A percentile compares a stretch with the other conserved stretches of the same genome.
These are phyloP conservation scores for Aphelinus atriplicis DNA, from an alignment of 1,140 invertebrate species.

Conservation along the genomic window DNA sequence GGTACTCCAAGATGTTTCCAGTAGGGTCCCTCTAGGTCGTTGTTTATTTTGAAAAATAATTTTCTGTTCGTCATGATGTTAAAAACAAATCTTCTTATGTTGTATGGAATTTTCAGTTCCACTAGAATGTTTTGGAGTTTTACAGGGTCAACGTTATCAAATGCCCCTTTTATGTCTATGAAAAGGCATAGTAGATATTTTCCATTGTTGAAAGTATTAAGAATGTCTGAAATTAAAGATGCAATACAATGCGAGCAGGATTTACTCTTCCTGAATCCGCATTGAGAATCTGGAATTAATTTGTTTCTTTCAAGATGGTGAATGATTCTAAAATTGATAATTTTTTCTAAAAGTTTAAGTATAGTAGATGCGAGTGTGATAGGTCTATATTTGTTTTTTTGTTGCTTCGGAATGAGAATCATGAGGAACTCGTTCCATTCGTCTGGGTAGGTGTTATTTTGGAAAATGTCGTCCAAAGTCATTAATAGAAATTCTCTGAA, in stretches of 20 bases:
- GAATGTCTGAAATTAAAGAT: constrained; percentile 2
- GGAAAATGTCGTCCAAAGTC: neutral
- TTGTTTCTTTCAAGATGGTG: constrained; percentile 16
- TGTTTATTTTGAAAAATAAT: neutral
- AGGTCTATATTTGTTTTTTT: constrained; percentile 17
- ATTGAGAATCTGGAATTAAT: constrained; percentile 1
- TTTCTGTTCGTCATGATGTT: constrained; percentile 21
- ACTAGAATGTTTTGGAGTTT: constrained; percentile 10
- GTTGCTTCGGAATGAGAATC: constrained; percentile 28
- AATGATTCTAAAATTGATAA: constrained; percentile 11
- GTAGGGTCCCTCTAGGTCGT: neutral
- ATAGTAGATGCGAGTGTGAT: constrained; percentile 34
- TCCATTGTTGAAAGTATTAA: neutral
- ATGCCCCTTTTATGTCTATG: constrained; percentile 35
- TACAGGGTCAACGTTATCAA: constrained; percentile 22
- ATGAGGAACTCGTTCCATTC: constrained; percentile 23
- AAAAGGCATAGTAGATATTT: constrained; percentile 7
- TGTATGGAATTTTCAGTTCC: constrained; percentile 6
- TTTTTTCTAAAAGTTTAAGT: constrained; percentile 22
- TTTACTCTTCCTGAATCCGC: constrained; percentile 32
- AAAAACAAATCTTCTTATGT: constrained; percentile 18
- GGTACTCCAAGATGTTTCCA: constrained; percentile 27
- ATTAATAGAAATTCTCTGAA: neutral
- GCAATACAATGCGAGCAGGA: constrained; percentile 24
- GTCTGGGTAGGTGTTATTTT: neutral